These are phyloP conservation scores for Xestia sexstrigata DNA, from an alignment of 2,888 invertebrate species.

Conservation along the genomic window DNA sequence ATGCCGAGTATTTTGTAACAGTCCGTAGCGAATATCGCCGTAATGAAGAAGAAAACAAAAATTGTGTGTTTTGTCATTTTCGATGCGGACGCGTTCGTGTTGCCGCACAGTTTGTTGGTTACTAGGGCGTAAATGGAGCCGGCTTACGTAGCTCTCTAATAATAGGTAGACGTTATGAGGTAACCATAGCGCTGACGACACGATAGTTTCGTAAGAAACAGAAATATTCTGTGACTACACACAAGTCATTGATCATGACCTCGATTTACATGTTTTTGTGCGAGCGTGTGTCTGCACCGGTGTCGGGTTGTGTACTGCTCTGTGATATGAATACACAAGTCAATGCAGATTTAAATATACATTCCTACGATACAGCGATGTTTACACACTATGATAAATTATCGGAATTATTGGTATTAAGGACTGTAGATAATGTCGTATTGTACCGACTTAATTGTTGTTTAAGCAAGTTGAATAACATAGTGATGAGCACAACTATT, in stretches of 20 bases:
- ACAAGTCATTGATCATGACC: conserved; percentile 84
- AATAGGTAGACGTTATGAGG: conserved; percentile 88
- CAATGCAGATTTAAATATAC: conserved; percentile 26
- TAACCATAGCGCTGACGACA: conserved; percentile 85
- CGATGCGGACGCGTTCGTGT: conserved; percentile 80
- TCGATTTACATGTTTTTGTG: conserved; percentile 73
- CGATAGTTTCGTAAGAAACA: conserved; percentile 84
- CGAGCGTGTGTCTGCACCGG: conserved; percentile 72
- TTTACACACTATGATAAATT: conserved; percentile 32
- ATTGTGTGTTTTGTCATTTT: conserved; percentile 80
- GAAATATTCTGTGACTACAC: conserved; percentile 85
- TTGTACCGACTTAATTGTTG: neutral
- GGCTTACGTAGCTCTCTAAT: conserved; percentile 85
- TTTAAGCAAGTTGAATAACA: conserved; percentile 14
- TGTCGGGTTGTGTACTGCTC: conserved; percentile 73
- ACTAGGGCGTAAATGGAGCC: conserved; percentile 85
- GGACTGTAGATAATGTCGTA: conserved; percentile 5
- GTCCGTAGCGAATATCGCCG: conserved; percentile 76
- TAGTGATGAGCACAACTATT: neutral
- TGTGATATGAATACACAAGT: conserved; percentile 43
- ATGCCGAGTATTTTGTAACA: conserved; percentile 89
- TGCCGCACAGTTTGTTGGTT: conserved; percentile 79
- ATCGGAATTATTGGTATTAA: conserved; percentile 29
- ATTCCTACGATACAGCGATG: conserved; percentile 24
- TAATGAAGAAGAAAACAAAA: conserved; percentile 77